Evolutionary conservation across 2,797 vertebrate species (phyloP), one percentile per base, ranked within the genome.

Genomic region (Microctenopoma steveboyesi): DNA sequence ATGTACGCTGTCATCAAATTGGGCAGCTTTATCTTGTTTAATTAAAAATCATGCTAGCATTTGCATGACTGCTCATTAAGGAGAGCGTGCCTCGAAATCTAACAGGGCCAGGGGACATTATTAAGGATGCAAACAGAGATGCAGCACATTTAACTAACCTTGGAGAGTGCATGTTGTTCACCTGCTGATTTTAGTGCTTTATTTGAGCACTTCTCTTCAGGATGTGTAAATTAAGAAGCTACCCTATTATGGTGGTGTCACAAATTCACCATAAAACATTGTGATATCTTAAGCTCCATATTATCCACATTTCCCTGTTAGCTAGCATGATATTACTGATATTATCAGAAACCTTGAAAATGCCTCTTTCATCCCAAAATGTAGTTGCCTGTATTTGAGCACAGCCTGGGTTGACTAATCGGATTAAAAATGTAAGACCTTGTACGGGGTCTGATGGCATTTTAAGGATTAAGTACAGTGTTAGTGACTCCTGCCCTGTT

Each of bases 381-480:
- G 71, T 53, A 70, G 67, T 67, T 74, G 57, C 69, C 60, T 69
- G 56, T 62, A 72, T 78, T 82, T 30, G 27, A 61, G 79, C 63
- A 48, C 74, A 74, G 75, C 37, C 30, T 52, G 42, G 70, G 74
- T 73, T 82, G 76, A 69, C 82, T 87, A 90, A 92, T 92, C 81
- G 64, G 88, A 90, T 88, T 88, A 86, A 86, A 76, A 77, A 72
- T 73, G 75, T 86, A 71, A 85, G 65, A 86, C 81, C 81, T 80
- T 61, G 68, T 78, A 57, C 74, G 60, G 74, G 72, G 79, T 85
- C 78, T 52, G 61, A 79, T 79, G 78, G 79, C 79, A 81, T 89
- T 85, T 79, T 80, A 57, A 73, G 80, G 86, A 88, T 90, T 88
- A 89, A 67, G 55, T 63, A 54, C 64, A 75, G 51, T 43, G 59